Conservation (phyloP, 2,888 invertebrate species). For the Agelastica alni region DNA sequence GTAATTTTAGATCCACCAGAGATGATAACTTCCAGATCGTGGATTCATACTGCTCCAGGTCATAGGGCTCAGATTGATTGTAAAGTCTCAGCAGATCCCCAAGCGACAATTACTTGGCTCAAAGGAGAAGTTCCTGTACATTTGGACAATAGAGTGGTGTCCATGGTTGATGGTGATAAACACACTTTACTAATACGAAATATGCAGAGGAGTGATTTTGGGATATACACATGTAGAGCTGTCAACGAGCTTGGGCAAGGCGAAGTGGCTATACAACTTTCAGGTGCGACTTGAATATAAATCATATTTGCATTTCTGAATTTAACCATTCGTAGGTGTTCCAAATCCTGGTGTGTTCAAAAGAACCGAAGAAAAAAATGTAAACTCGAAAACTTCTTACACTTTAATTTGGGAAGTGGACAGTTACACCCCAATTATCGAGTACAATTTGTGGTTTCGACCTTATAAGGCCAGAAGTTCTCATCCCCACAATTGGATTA, state of each 20-base stretch:
- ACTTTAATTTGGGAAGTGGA: constrained; percentile 85
- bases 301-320: too few relatives aligned
- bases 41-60: constrained; percentile 76
- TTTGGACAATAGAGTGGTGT: constrained; percentile 56
- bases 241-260: constrained; percentile 75
- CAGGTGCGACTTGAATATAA: constrained; percentile 61
- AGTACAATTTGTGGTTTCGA: constrained; percentile 67
- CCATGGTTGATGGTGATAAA: constrained; percentile 58
- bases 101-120: constrained; percentile 69
- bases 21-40: constrained; percentile 65
- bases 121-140: constrained; percentile 65
- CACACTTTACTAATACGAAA: constrained; percentile 71
- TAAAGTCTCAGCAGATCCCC: constrained; percentile 69
- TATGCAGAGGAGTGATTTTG: constrained; percentile 71
- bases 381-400: constrained; percentile 62
- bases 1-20: constrained; percentile 75
- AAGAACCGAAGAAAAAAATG: constrained; percentile 58
- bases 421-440: constrained; percentile 78
- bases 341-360: constrained; percentile 73
- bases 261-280: constrained; percentile 72
- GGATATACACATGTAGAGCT: constrained; percentile 78
- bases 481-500: constrained; percentile 63
- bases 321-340: too few relatives aligned
- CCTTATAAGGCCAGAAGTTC: constrained; percentile 53
- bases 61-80: constrained; percentile 73